Percentiles rank a stretch among this genome's conserved stretches.
Conservation (phyloP, 2,888 invertebrate genomes). For the Caenorhabditis drosophilae region DNA sequence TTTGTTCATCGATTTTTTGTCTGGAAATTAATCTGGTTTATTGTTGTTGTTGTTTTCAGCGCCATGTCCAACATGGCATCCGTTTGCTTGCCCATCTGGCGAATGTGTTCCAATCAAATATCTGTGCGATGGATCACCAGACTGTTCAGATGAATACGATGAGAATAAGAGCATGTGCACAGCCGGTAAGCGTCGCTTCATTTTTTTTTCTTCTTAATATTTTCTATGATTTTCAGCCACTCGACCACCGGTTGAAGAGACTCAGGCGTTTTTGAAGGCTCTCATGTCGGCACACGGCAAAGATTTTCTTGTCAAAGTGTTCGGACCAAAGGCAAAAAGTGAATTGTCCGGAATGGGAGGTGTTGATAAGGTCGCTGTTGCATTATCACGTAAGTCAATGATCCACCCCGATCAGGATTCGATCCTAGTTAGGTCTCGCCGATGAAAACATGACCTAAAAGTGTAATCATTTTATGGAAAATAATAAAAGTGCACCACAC, state of each 20-base stretch:
- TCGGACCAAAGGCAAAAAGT: conserved; percentile 90
- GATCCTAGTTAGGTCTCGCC: not conserved
- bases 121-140: conserved; percentile 90
- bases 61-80: conserved; percentile 88
- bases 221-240: conserved; percentile 77
- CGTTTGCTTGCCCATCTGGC: conserved; percentile 88
- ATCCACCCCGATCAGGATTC: not conserved
- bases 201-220: conserved; percentile 9
- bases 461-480: conserved; percentile 1
- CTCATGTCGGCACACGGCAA: conserved; percentile 92
- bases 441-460: not conserved
- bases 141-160: conserved; percentile 89
- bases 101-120: conserved; percentile 95
- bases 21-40: not conserved
- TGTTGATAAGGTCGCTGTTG: conserved; percentile 92
- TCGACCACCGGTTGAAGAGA: conserved; percentile 94
- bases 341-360: conserved; percentile 89
- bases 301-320: conserved; percentile 92
- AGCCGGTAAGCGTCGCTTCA: conserved; percentile 77
- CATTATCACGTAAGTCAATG: conserved; percentile 79
- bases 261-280: conserved; percentile 90
- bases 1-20: conserved; percentile 5
- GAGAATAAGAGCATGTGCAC: conserved; percentile 93
- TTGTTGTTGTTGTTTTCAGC: conserved; percentile 27
- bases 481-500: not conserved